Conservation (phyloP, 2,888 invertebrate genomes). For the Chaetogeoica ovagalla region DNA sequence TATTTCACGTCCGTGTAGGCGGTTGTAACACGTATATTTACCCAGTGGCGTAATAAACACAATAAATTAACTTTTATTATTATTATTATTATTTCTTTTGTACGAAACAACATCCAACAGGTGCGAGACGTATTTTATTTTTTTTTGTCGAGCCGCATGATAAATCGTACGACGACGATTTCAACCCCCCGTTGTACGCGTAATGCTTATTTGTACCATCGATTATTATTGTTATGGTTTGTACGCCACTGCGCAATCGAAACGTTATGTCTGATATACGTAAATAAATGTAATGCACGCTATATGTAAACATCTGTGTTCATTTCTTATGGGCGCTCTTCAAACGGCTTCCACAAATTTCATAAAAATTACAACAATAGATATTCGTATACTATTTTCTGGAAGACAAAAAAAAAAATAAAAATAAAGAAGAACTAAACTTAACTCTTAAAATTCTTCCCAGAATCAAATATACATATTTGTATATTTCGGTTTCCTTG, state of each 20-base stretch:
- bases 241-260: neutral
- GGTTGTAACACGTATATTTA: constrained; percentile 29
- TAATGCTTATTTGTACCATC: neutral
- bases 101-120: constrained; percentile 17
- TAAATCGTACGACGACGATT: constrained; percentile 26
- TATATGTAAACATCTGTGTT: too few relatives aligned
- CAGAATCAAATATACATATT: too few relatives aligned
- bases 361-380: too few relatives aligned
- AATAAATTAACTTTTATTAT: constrained; percentile 7
- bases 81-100: neutral
- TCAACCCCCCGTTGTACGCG: constrained; percentile 4
- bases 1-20: neutral
- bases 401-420: too few relatives aligned
- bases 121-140: constrained; percentile 23
- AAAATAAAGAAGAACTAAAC: too few relatives aligned
- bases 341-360: too few relatives aligned
- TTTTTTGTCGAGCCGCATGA: constrained; percentile 8
- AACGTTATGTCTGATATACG: neutral
- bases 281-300: too few relatives aligned
- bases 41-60: constrained; percentile 34
- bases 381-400: too few relatives aligned
- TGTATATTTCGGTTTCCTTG: too few relatives aligned
- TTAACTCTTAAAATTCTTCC: too few relatives aligned
- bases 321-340: too few relatives aligned
- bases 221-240: neutral